These are phyloP conservation scores for Megaleporinus macrocephalus DNA, from an alignment of 2,113 vertebrate species.

Conservation along the genomic window DNA sequence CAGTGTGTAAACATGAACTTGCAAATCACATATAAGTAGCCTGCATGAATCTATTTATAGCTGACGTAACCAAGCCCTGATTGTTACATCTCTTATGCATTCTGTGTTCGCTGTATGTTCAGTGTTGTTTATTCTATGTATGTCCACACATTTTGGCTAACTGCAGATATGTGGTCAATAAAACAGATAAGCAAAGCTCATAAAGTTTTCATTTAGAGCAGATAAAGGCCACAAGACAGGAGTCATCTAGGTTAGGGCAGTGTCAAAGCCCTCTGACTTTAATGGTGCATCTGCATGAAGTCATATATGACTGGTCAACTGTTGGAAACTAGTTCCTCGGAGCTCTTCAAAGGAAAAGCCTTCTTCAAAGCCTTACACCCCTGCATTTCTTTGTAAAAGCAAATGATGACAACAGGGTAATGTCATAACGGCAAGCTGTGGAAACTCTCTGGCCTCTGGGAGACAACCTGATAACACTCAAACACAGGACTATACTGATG, in stretches of 20 bases:
- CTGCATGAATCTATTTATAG: too few relatives aligned
- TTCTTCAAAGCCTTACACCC: conserved; percentile 43
- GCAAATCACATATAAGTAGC: too few relatives aligned
- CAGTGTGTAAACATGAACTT: too few relatives aligned
- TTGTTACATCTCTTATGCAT: too few relatives aligned
- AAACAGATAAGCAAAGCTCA: background rate
- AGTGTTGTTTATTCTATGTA: too few relatives aligned
- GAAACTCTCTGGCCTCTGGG: conserved; percentile 10
- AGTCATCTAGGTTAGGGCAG: background rate
- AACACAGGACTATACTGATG: background rate
- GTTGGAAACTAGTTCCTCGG: background rate
- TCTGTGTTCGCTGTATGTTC: too few relatives aligned
- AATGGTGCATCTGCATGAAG: background rate
- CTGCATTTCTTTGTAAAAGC: conserved; percentile 33
- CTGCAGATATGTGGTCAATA: background rate
- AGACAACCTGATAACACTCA: background rate
- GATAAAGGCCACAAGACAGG: background rate
- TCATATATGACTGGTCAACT: conserved; percentile 36
- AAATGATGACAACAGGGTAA: conserved; percentile 47
- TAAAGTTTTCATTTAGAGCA: background rate
- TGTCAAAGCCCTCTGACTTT: background rate
- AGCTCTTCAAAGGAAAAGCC: conserved; percentile 33
- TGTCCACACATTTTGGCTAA: too few relatives aligned
- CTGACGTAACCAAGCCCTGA: too few relatives aligned
- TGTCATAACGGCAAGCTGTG: background rate